These are phyloP conservation scores for Palaemon carinicauda DNA, from an alignment of 1,140 invertebrate species.

Conservation along the genomic window DNA sequence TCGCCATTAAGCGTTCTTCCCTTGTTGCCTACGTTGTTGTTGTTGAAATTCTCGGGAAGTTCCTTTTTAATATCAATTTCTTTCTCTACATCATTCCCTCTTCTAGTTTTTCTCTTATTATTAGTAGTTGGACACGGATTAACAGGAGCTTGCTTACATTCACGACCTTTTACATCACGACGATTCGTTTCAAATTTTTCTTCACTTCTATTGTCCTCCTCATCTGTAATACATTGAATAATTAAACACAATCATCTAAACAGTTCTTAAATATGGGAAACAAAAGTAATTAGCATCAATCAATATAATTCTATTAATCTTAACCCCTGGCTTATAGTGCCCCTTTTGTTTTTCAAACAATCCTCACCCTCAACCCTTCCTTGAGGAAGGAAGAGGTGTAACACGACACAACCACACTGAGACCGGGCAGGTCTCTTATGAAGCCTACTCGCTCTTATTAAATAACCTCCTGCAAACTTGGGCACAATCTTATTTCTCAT, in stretches of 20 bases:
- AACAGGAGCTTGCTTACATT: constrained; percentile 34
- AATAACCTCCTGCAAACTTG: too few relatives aligned
- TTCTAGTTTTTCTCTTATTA: constrained; percentile 44
- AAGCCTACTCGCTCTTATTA: too few relatives aligned
- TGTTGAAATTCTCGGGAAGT: constrained; percentile 38
- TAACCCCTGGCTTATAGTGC: too few relatives aligned
- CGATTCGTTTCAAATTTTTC: constrained; percentile 26
- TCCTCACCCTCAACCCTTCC: too few relatives aligned
- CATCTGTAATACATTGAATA: constrained; percentile 15
- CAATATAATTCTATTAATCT: too few relatives aligned
- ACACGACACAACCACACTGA: too few relatives aligned
- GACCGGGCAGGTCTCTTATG: too few relatives aligned
- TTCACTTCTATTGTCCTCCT: constrained; percentile 39
- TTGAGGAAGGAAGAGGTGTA: too few relatives aligned
- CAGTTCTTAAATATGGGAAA: too few relatives aligned
- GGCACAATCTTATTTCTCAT: too few relatives aligned
- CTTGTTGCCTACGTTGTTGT: constrained; percentile 31
- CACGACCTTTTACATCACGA: constrained; percentile 37
- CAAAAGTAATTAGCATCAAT: too few relatives aligned
- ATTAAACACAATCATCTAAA: not conserved
- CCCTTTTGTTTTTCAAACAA: too few relatives aligned
- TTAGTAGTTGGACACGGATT: constrained; percentile 16
- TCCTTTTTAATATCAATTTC: constrained; percentile 39
- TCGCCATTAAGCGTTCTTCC: constrained; percentile 52
- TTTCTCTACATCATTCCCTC: constrained; percentile 38